Percentiles rank a stretch among this genome's conserved stretches.
These are phyloP conservation scores for Falco columbarius DNA, from an alignment of 2,797 vertebrate species.

Conservation along the genomic window DNA sequence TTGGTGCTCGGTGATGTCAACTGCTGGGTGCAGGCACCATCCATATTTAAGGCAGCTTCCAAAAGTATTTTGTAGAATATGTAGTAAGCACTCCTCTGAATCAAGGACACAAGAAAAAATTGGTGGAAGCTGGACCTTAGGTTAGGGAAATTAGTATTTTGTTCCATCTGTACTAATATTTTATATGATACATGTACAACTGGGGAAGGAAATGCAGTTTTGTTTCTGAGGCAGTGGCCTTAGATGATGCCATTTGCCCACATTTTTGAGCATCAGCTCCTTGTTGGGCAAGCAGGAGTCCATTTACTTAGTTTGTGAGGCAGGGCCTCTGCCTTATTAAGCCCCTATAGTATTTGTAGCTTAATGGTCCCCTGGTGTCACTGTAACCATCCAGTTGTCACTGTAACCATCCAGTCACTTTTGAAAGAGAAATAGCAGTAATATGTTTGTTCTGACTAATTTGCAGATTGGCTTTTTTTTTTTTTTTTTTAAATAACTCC, in stretches of 20 bases:
- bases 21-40: background rate
- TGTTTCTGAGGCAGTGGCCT: background rate
- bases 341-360: background rate
- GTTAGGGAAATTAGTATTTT: background rate
- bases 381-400: background rate
- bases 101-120: background rate
- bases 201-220: background rate
- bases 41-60: background rate
- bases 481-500: slow-evolving; percentile 23
- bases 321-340: background rate
- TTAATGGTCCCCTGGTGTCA: background rate
- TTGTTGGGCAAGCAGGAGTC: background rate
- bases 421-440: background rate
- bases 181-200: background rate
- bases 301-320: background rate
- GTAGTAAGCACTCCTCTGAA: background rate
- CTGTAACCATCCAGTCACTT: background rate
- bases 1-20: background rate
- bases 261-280: background rate
- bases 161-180: background rate
- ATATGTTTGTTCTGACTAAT: slow-evolving; percentile 55
- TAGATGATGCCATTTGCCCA: background rate
- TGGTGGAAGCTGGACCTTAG: background rate
- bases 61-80: background rate
- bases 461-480: slow-evolving; percentile 4